Evolutionary conservation across 2,888 invertebrate species (phyloP).

Genomic region (Iselma pallidipennis): DNA sequence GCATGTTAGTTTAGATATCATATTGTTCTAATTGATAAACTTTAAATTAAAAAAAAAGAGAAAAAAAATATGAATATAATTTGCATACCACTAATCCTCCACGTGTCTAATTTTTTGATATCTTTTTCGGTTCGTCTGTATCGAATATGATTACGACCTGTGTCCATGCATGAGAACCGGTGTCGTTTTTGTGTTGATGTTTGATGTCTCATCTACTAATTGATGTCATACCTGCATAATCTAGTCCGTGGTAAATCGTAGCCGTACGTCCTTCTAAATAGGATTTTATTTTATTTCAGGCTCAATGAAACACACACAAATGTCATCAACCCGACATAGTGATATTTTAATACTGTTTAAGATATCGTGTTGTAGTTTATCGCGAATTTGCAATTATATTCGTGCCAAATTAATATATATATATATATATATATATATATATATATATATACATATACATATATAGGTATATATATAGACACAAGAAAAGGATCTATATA

Average conservation of each 20-base stretch:
- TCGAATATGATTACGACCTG: slow-evolving; percentile 5
- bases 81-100: neutral
- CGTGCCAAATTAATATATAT: slow-evolving; percentile 52
- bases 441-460: slow-evolving; percentile 20
- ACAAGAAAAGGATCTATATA: slow-evolving; percentile 20
- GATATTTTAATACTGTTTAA: slow-evolving; percentile 52
- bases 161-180: slow-evolving; percentile 20
- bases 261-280: slow-evolving; percentile 34
- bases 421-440: neutral
- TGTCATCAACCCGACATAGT: slow-evolving; percentile 51
- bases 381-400: slow-evolving; percentile 49
- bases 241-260: neutral
- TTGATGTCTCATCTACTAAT: neutral
- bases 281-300: slow-evolving; percentile 55
- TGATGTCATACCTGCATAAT: slow-evolving; percentile 21
- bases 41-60: neutral
- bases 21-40: neutral
- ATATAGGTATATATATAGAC: slow-evolving; percentile 30
- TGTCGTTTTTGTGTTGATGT: slow-evolving; percentile 4
- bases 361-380: slow-evolving; percentile 47
- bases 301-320: slow-evolving; percentile 57
- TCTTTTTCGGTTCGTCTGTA: slow-evolving; percentile 7
- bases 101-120: neutral
- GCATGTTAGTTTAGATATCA: neutral
- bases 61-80: neutral